Percentiles rank a stretch among this genome's conserved stretches.
These are phyloP conservation scores for Hyles euphorbiae DNA, from an alignment of 1,140 invertebrate genomes.

Conservation along the genomic window DNA sequence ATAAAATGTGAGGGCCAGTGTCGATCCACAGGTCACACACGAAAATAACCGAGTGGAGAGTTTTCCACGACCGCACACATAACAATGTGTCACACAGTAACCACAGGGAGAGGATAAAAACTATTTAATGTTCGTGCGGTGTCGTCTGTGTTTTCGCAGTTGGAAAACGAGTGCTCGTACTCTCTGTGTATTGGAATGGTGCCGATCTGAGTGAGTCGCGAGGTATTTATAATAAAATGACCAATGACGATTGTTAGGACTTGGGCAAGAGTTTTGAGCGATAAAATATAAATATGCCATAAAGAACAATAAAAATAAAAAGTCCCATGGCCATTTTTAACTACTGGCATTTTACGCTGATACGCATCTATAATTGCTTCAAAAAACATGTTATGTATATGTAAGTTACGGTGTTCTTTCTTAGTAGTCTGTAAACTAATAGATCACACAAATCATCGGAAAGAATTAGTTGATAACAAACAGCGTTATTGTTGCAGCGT, in stretches of 20 bases:
- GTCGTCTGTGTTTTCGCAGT: slow-evolving; percentile 17
- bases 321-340: background rate
- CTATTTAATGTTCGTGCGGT: slow-evolving; percentile 15
- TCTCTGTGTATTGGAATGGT: slow-evolving; percentile 35
- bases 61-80: slow-evolving; percentile 8
- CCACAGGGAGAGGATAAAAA: background rate
- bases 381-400: too few species aligned
- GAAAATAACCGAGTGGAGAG: slow-evolving; percentile 15
- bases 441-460: too few species aligned
- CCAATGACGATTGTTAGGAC: slow-evolving; percentile 7
- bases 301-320: background rate
- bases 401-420: too few species aligned
- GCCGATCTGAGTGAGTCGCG: slow-evolving; percentile 43
- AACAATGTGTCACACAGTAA: slow-evolving; percentile 9
- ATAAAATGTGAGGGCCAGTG: slow-evolving; percentile 26
- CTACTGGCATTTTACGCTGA: too few species aligned
- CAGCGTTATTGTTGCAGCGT: too few species aligned
- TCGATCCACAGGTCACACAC: slow-evolving; percentile 14
- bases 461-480: too few species aligned
- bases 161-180: slow-evolving; percentile 22
- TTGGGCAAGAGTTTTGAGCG: background rate
- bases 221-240: slow-evolving; percentile 40
- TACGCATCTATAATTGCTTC: too few species aligned
- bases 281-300: background rate
- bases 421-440: too few species aligned